Base-by-base conservation (phyloP, 2,797 vertebrate species). In the Sebastes oblongus region DNA sequence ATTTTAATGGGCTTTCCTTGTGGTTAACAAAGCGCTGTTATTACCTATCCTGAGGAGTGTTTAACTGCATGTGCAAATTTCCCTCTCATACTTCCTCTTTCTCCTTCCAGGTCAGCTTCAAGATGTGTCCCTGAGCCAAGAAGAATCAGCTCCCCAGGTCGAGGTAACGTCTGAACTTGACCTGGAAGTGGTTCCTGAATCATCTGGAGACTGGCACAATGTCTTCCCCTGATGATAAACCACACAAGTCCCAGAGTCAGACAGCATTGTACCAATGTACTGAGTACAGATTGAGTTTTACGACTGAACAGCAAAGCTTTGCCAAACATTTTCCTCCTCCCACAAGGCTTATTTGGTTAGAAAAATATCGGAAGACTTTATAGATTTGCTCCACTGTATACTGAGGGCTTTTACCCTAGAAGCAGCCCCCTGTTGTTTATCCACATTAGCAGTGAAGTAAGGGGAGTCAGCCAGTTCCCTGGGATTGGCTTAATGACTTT, bases 171-270 rank as follows among this genome's bases (percentile, higher is more conserved):
- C 95, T 11, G 94, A 96, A 7, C 95, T 99, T 14, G 97, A 97
- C 88, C 96, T 99, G 86, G 98, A 98, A 81, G 97, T 97, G 67
- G 97, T 97, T 81, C 97, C 96, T 13, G 98, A 98, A 86, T 89
- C 97, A 0, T 89, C 96, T 0, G 95, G 92, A 79, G 97, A 98
- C 90, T 99, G 98, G 98, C 98, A 98, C 78, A 96, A 92, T 9
- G 97, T 98, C 90, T 99, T 99, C 92, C 95, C 96, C 90, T 95
- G 87, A 95, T 25, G 24, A 56, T 60, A 5, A 6, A 18, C 56
- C 22, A 30, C 56, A 52, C 10, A 1, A 29, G 50, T 32, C 52
- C 32, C 32, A 8, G 14, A 62, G 50, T 61, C 66, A 16, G 8
- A 56, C 22, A 60, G 67, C 76, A 29, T 59, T 79, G 78, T 24